A percentile compares a stretch with the other conserved stretches of the same genome.
Conservation (phyloP, 2,113 vertebrate species). For the Pomatorhinus ruficollis region DNA sequence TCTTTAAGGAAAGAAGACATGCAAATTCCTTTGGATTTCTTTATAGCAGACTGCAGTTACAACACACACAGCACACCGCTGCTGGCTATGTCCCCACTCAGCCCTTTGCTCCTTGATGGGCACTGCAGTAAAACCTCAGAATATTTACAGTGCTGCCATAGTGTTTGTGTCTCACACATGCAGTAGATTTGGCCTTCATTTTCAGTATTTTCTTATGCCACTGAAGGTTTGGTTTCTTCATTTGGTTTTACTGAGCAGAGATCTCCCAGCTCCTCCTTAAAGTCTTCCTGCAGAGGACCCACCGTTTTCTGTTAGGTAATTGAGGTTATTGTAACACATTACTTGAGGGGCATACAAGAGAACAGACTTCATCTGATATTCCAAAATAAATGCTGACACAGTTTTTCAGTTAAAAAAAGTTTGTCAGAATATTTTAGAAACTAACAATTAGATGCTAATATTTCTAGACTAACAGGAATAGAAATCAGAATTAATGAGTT, state of each 20-base stretch:
- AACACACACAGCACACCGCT: background rate
- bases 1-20: background rate
- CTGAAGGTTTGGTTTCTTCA: background rate
- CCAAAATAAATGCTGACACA: constrained; percentile 59
- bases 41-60: background rate
- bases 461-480: constrained; percentile 65
- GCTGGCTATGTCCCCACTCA: background rate
- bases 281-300: background rate
- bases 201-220: background rate
- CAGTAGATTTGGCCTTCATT: background rate
- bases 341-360: constrained; percentile 36
- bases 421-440: constrained; percentile 59
- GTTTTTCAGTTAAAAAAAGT: constrained; percentile 56
- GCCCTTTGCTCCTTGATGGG: background rate
- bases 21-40: background rate
- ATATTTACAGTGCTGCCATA: background rate
- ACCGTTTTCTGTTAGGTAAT: background rate
- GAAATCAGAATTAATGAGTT: constrained; percentile 56
- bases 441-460: constrained; percentile 59
- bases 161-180: background rate
- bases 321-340: constrained; percentile 38
- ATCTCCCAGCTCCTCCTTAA: background rate
- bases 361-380: constrained; percentile 7
- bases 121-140: background rate
- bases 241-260: background rate